Percentiles rank a stretch among this genome's conserved stretches.
phyloP scores from a whole-genome alignment of 2,888 invertebrate genomes.

The Ophonus ardosiacus region DNA sequence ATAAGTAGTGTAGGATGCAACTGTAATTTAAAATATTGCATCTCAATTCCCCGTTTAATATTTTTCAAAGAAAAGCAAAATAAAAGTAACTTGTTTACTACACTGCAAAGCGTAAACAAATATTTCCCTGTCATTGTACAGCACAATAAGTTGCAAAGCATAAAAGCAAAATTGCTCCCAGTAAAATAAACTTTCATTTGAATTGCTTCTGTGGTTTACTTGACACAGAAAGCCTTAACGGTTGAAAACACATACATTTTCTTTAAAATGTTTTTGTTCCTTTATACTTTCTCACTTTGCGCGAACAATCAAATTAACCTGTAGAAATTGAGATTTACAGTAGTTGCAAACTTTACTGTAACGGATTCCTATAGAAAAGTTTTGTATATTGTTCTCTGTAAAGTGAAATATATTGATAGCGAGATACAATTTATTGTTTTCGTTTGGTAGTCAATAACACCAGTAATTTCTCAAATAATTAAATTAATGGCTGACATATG shows the following conservation, averaged over 20 bases:
- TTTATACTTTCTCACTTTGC: constrained; percentile 13
- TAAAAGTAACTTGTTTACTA: not conserved
- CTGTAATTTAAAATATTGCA: not conserved
- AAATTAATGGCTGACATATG: not conserved
- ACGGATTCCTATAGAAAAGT: not conserved
- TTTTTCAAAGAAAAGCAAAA: not conserved
- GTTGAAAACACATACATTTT: constrained; percentile 23
- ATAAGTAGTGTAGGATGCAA: not conserved
- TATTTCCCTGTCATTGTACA: not conserved
- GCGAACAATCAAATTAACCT: constrained; percentile 33
- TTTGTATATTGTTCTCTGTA: not conserved
- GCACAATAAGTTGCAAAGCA: constrained; percentile 1
- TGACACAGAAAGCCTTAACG: constrained; percentile 11
- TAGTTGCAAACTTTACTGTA: not conserved
- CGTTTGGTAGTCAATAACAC: not conserved
- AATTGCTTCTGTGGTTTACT: constrained; percentile 32
- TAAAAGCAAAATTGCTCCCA: constrained; percentile 17
- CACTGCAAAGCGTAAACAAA: not conserved
- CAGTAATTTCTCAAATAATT: not conserved
- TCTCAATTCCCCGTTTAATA: not conserved
- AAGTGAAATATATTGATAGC: not conserved
- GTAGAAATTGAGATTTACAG: constrained; percentile 4
- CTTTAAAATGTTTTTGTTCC: constrained; percentile 33
- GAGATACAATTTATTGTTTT: not conserved
- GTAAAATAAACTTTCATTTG: constrained; percentile 29